phyloP scores from a whole-genome alignment of 2,797 vertebrate species.

The Gadopsis bispinosus region DNA sequence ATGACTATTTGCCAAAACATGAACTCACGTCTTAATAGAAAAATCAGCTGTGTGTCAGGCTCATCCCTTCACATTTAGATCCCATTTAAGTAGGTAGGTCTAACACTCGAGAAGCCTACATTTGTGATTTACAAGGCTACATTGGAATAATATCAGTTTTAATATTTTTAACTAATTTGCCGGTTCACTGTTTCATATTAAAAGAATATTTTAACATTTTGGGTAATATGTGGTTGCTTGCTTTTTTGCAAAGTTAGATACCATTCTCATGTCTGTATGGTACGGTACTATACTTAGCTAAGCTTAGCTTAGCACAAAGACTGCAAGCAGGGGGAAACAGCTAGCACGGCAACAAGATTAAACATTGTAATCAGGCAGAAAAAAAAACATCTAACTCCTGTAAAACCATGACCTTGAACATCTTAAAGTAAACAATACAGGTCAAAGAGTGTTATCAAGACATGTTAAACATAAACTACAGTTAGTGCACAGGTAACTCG shows the following conservation, averaged over 20 bases:
- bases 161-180: not conserved
- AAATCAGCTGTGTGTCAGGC: not conserved
- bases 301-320: not conserved
- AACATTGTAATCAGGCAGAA: not conserved
- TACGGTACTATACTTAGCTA: too few relatives aligned
- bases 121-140: not conserved
- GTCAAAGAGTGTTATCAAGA: not conserved
- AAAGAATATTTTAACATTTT: not conserved
- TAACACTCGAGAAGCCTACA: not conserved
- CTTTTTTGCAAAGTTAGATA: not conserved
- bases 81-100: not conserved
- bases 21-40: not conserved
- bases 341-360: not conserved
- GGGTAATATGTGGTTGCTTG: not conserved
- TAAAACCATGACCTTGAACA: not conserved
- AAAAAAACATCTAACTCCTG: too few relatives aligned
- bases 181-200: not conserved
- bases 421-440: not conserved
- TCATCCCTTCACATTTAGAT: not conserved
- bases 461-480: not conserved
- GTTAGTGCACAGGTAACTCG: conserved; percentile 3
- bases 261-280: not conserved
- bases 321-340: not conserved
- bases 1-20: not conserved
- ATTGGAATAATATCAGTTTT: not conserved